Evolutionary conservation across 2,797 vertebrate species (phyloP).

Genomic region (Percopsis omiscomaycus): DNA sequence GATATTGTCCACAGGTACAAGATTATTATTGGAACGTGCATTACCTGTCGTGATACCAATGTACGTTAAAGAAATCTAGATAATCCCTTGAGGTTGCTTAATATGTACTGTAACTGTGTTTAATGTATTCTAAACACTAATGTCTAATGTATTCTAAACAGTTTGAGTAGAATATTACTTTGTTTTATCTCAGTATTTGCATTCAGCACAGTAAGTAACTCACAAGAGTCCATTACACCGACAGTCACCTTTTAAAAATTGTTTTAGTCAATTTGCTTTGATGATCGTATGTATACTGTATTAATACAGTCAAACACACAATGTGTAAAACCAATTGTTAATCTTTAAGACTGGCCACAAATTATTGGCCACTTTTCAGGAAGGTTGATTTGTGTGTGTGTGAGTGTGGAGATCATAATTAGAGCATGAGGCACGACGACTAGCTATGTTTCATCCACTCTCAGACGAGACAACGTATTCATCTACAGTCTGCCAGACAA

Average conservation of each 20-base stretch:
- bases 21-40: background rate
- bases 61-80: too few species aligned
- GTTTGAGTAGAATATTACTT: background rate
- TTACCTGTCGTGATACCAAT: too few species aligned
- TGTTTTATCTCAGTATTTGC: constrained; percentile 10
- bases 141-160: too few species aligned
- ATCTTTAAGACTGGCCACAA: constrained; percentile 6
- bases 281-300: too few species aligned
- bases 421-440: constrained; percentile 43
- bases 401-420: constrained; percentile 55
- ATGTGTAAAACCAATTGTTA: too few species aligned
- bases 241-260: background rate
- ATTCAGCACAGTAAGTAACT: background rate
- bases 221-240: background rate
- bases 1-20: background rate
- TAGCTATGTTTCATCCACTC: constrained; percentile 45
- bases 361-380: constrained; percentile 25
- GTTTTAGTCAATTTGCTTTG: too few species aligned
- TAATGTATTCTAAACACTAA: background rate
- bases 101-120: too few species aligned
- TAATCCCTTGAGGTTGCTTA: too few species aligned
- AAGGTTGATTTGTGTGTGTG: constrained; percentile 30
- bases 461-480: constrained; percentile 52
- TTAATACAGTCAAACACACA: constrained; percentile 30
- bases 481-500: constrained; percentile 65